Base-by-base conservation (phyloP, 2,797 vertebrate genomes). In the Malacoctenus gilli region DNA sequence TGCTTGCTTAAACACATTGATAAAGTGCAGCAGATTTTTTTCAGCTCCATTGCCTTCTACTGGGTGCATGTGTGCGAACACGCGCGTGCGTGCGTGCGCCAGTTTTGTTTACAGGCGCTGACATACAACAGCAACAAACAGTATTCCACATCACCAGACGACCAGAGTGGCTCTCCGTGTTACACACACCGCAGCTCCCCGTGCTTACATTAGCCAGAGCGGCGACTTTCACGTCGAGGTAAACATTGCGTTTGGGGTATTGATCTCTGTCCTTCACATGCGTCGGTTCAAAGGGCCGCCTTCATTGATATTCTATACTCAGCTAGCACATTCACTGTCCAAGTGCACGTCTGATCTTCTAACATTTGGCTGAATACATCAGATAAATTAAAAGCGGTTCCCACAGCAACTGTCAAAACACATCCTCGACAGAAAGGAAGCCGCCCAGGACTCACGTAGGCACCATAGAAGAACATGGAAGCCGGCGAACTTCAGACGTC, bases 171-270 rank as follows among this genome's bases (percentile, higher is more conserved):
- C 23, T 36, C 11, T 58, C 51, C 16, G 49, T 34, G 30, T 9
- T 28, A 16, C 1, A 58, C 22, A 20, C 43, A 21, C 30, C 34
- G 35, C 14, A 58, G 59, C 39, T 42, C 41, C 58, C 49, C 64
- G 51, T 51, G 46, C 81, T 75, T 76, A 60, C 34, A 84, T 84
- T 41, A 66, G 53, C 46, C 22, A n/a, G 69, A 80, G 73, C 56
- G 25, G 53, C 14, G n/a, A 4, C 13, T 60, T 48, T 78, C 62
- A 72, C 35, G 10, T 56, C 14, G 10, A 70, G 62, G 65, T 67
- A 81, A 79, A 75, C 55, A 69, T 43, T 47, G 19, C 39, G 59
- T 43, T 38, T 78, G 47, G 73, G 14, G 21, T 59, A 79, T 77
- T 76, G 78, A 82, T 84, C 49, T 52, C 23, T 60, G 51, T 54